A percentile compares a stretch with the other conserved stretches of the same genome.
These are phyloP conservation scores for Drosophila novamexicana DNA, from an alignment of 1,140 invertebrate genomes.

Conservation along the genomic window DNA sequence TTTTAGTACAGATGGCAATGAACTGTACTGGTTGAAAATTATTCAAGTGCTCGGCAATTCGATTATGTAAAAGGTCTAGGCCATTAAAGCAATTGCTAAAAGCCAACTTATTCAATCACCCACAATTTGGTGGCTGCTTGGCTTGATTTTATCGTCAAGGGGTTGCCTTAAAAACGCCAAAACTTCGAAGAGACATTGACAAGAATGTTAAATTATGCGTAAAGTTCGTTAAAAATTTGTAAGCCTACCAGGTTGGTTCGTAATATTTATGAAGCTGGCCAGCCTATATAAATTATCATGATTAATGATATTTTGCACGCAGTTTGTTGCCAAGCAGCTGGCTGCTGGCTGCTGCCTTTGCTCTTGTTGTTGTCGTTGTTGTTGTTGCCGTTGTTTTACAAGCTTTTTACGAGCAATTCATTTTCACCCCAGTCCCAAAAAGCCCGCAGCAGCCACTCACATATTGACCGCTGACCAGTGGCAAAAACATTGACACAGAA, in stretches of 20 bases:
- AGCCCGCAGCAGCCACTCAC: slow-evolving; percentile 52
- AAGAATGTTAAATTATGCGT: slow-evolving; percentile 75
- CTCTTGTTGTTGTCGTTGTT: slow-evolving; percentile 27
- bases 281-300: slow-evolving; percentile 78
- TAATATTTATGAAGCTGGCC: slow-evolving; percentile 67
- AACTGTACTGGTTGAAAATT: slow-evolving; percentile 49
- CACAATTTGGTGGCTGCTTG: slow-evolving; percentile 21
- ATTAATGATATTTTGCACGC: slow-evolving; percentile 81
- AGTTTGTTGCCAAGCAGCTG: slow-evolving; percentile 59
- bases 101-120: slow-evolving; percentile 22
- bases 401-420: slow-evolving; percentile 78
- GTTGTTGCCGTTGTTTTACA: slow-evolving; percentile 73
- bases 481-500: slow-evolving; percentile 72
- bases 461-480: slow-evolving; percentile 44
- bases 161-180: slow-evolving; percentile 2
- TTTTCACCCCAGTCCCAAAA: slow-evolving; percentile 55
- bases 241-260: slow-evolving; percentile 50
- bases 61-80: slow-evolving; percentile 76
- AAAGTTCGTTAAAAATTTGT: slow-evolving; percentile 63
- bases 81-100: slow-evolving; percentile 29
- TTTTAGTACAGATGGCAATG: slow-evolving; percentile 73
- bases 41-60: slow-evolving; percentile 19
- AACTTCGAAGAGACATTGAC: slow-evolving; percentile 46
- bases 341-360: slow-evolving; percentile 32
- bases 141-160: slow-evolving; percentile 34